Evolutionary conservation across 2,888 invertebrate genomes (phyloP), one percentile per base, ranked within the genome.

Genomic region (Exephanes ischioxanthus): DNA sequence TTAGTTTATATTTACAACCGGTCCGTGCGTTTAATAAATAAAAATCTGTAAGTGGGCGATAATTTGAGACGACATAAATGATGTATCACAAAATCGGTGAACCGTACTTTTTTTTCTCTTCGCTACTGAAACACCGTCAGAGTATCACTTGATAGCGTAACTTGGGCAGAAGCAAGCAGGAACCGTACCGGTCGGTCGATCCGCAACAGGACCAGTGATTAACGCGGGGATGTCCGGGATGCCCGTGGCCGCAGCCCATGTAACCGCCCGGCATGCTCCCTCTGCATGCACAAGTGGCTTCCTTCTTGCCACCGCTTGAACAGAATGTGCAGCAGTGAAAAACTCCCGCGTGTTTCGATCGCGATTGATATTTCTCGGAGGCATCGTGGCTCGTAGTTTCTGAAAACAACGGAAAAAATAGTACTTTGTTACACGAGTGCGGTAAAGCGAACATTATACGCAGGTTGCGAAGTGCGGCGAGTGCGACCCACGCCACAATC

Each of bases 201-300:
- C 96, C 97, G 93, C 97, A 97, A 93, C 97, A 97, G 67, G 97
- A 97, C 97, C 97, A 97, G 94, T 97, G 97, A 11, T 96, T 95
- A 85, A 96, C 94, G 83, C 97, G 97, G 51, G 97, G 97, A 95
- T 97, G 97, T 58, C 97, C 97, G 71, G 95, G 94, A 94, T 97
- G 97, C 1, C 97, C 97, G 94, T 97, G 97, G 0, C 97, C 97
- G 91, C 97, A 97, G 11, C 97, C 97, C 94, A 90, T 92, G 86
- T 94, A 94, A 63, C 94, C 94, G 87, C 97, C 97, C 26, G 96
- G 96, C 97, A 97, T 97, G 80, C 95, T 95, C 5, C 96, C 96
- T 11, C 96, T 96, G 90, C 97, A 97, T 4, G 96, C 97, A 93
- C 97, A 97, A 61, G 94, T 94, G 0, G 95, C 96, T 89, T 95